Percentiles rank a stretch among this genome's conserved stretches.
Evolutionary conservation across 2,113 vertebrate genomes (phyloP).

Genomic region (Pandion haliaetus): DNA sequence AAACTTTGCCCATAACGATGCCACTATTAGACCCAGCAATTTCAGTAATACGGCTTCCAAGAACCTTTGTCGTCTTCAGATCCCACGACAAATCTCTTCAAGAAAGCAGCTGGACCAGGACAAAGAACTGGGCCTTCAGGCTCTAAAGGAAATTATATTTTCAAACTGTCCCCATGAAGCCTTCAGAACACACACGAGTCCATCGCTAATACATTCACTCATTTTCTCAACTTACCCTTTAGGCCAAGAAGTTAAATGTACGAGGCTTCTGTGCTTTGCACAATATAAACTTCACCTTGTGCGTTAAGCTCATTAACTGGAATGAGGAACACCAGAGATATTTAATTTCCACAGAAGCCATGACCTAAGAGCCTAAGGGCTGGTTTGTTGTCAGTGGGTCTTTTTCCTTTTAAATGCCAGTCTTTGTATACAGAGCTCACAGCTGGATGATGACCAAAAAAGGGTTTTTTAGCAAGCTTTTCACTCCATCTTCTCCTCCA

Average conservation of each 20-base stretch:
- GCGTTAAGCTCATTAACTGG: background rate
- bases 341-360: background rate
- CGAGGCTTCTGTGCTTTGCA: background rate
- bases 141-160: background rate
- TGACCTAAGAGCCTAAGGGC: background rate
- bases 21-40: background rate
- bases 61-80: background rate
- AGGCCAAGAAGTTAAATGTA: background rate
- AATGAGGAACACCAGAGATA: background rate
- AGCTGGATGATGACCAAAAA: background rate
- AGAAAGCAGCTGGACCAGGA: background rate
- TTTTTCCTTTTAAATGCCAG: background rate
- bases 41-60: background rate
- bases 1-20: background rate
- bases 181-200: background rate
- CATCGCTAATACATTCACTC: background rate
- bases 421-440: background rate
- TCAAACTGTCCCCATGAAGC: background rate
- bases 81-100: background rate
- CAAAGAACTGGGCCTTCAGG: background rate
- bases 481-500: background rate
- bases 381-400: background rate
- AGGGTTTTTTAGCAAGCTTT: background rate
- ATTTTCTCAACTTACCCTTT: background rate
- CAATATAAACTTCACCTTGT: background rate